A percentile compares a stretch with the other conserved stretches of the same genome.
These are phyloP conservation scores for Rattus rattus DNA, from an alignment of 2,113 vertebrate genomes.

Conservation along the genomic window DNA sequence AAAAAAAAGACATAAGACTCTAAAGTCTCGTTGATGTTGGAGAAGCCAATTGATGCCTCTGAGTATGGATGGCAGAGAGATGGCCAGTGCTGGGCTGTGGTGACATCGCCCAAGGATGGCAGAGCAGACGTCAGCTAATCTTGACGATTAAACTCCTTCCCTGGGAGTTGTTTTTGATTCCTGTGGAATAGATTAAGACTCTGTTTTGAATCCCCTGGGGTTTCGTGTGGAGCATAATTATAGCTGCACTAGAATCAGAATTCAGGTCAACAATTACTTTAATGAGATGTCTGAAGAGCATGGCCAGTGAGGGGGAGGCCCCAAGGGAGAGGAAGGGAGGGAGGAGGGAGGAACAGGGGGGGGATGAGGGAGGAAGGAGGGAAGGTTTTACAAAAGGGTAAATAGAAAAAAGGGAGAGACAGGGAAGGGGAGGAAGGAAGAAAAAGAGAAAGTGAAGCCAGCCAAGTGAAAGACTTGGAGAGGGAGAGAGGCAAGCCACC, in stretches of 20 bases:
- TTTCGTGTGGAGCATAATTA: conserved; percentile 85
- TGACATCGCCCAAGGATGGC: conserved; percentile 71
- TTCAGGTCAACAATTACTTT: conserved; percentile 86
- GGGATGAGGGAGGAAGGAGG: not conserved
- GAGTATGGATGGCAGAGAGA: conserved; percentile 53
- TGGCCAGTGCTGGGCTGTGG: conserved; percentile 19
- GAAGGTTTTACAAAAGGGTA: not conserved
- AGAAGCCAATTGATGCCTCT: conserved; percentile 71
- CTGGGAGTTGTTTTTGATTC: conserved; percentile 86
- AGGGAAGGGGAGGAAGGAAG: too few relatives aligned
- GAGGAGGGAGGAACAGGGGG: not conserved
- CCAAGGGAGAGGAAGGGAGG: conserved; percentile 44
- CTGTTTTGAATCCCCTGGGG: conserved; percentile 84
- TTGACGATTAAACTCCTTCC: conserved; percentile 85
- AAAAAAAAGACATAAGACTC: conserved; percentile 59
- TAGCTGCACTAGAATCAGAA: conserved; percentile 85
- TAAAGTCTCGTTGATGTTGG: conserved; percentile 10
- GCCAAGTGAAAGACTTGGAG: too few relatives aligned
- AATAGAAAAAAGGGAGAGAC: not conserved
- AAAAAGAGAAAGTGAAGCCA: not conserved
- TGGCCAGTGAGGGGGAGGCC: conserved; percentile 52
- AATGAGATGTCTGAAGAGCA: conserved; percentile 84
- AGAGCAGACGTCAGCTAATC: conserved; percentile 78
- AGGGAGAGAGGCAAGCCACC: not conserved
- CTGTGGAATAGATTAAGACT: conserved; percentile 85